These are phyloP conservation scores for Silurus glanis DNA, from an alignment of 2,113 vertebrate genomes.

Conservation along the genomic window DNA sequence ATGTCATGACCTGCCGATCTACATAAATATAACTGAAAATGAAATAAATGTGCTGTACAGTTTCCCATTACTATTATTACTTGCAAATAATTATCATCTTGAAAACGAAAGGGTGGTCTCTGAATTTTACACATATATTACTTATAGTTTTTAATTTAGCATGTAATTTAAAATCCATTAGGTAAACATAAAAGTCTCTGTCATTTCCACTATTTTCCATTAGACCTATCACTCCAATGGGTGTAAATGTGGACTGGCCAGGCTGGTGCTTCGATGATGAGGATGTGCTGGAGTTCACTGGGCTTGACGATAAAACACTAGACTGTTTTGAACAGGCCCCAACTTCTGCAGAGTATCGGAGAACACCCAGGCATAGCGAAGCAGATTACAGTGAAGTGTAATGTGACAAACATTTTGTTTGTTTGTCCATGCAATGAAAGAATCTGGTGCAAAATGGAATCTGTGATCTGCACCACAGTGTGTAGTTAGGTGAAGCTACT, in stretches of 20 bases:
- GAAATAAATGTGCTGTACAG: not conserved
- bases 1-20: not conserved
- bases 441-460: not conserved
- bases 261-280: constrained; percentile 73
- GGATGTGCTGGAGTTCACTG: constrained; percentile 61
- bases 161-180: not conserved
- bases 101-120: not conserved
- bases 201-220: not conserved
- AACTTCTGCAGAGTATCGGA: not conserved
- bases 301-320: constrained; percentile 22
- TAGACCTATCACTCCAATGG: constrained; percentile 55
- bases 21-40: not conserved
- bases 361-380: constrained; percentile 53
- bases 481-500: not conserved
- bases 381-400: constrained; percentile 49
- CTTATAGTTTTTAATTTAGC: not conserved
- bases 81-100: not conserved
- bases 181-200: not conserved
- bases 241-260: constrained; percentile 71
- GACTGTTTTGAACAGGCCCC: constrained; percentile 47
- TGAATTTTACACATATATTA: not conserved
- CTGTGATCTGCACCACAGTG: not conserved
- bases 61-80: not conserved
- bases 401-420: not conserved
- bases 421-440: not conserved